Conservation (phyloP, 2,113 vertebrate species). For the Salvator merianae region DNA sequence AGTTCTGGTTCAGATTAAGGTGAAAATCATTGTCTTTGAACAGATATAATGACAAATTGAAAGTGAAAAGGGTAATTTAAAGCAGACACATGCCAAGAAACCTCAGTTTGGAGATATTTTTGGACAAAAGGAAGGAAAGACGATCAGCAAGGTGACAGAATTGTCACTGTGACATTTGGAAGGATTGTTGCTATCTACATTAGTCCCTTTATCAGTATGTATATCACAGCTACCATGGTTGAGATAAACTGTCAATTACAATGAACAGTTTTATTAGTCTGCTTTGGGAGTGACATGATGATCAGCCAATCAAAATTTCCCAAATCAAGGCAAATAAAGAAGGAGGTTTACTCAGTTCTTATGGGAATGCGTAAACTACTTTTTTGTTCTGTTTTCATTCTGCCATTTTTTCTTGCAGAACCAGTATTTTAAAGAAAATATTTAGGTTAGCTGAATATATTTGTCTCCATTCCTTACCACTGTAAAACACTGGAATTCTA, state of each 20-base stretch:
- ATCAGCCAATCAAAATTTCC: not conserved
- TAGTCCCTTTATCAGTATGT: not conserved
- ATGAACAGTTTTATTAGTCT: not conserved
- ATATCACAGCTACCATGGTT: not conserved
- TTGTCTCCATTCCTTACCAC: too few relatives aligned
- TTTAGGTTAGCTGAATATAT: too few relatives aligned
- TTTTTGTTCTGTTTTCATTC: not conserved
- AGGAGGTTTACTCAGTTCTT: not conserved
- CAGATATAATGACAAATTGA: slow-evolving; percentile 24
- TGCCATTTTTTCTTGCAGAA: not conserved
- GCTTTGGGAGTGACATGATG: not conserved
- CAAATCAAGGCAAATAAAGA: not conserved
- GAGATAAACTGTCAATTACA: not conserved
- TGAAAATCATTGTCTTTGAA: slow-evolving; percentile 10
- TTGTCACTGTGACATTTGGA: slow-evolving; percentile 16
- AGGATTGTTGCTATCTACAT: not conserved
- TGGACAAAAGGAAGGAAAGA: slow-evolving; percentile 6
- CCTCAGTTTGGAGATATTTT: slow-evolving; percentile 13
- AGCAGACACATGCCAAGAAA: not conserved
- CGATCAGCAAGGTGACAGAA: slow-evolving; percentile 3
- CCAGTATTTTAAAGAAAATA: not conserved
- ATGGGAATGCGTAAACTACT: not conserved
- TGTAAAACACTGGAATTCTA: not conserved
- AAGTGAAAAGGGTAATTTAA: slow-evolving; percentile 30
- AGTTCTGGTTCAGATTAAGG: not conserved